A percentile compares a stretch with the other conserved stretches of the same genome.
These are phyloP conservation scores for Galleria mellonella DNA, from an alignment of 1,140 invertebrate genomes.

Conservation along the genomic window DNA sequence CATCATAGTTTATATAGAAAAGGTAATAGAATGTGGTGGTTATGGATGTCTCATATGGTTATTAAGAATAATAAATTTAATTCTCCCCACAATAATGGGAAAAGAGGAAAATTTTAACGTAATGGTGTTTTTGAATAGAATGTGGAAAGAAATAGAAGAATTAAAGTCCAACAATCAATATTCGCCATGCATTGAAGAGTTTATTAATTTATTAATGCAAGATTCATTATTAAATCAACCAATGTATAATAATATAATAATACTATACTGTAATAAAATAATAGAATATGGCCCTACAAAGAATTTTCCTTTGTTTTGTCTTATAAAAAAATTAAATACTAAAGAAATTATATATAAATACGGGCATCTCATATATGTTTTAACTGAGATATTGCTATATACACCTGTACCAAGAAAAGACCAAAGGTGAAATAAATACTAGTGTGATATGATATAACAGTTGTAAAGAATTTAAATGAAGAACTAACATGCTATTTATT, in stretches of 20 bases:
- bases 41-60: constrained; percentile 55
- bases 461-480: no score
- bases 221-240: constrained; percentile 28
- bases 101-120: constrained; percentile 27
- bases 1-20: constrained; percentile 28
- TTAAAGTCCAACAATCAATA: constrained; percentile 55
- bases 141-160: constrained; percentile 58
- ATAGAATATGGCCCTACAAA: constrained; percentile 45
- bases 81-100: constrained; percentile 22
- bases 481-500: constrained; percentile 7
- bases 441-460: no score
- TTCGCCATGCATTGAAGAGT: constrained; percentile 43
- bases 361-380: constrained; percentile 37
- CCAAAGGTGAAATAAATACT: constrained; percentile 34
- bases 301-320: constrained; percentile 37
- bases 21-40: constrained; percentile 44
- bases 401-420: constrained; percentile 46
- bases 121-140: constrained; percentile 32
- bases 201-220: constrained; percentile 41
- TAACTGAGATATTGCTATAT: constrained; percentile 49
- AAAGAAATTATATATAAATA: constrained; percentile 20
- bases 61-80: constrained; percentile 39
- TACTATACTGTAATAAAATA: constrained; percentile 43
- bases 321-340: constrained; percentile 33
- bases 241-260: constrained; percentile 37